Evolutionary conservation across 2,113 vertebrate genomes (phyloP), one percentile per base, ranked within the genome.

Genomic region (Pelusios castaneus): DNA sequence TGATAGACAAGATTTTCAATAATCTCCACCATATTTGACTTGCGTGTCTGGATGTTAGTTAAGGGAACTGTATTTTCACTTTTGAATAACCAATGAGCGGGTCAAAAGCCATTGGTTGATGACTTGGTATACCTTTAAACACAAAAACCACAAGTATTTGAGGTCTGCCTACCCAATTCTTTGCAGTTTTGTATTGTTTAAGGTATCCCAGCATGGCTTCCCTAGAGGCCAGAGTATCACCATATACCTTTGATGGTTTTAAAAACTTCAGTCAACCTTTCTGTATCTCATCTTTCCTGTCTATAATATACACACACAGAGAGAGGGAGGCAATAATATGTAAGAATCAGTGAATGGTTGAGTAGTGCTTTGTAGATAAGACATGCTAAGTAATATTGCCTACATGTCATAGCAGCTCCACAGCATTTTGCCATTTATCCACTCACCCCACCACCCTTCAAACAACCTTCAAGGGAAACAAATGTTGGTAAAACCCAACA

Each of bases 361-460:
- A 0, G 45, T 1, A 6, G 13, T 41, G 1, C 38, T 92, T 87
- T 81, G n/a, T 89, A 88, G 13, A 45, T 82, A 43, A 84, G 34
- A 31, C 22, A 22, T 8, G 19, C 41, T 45, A 45, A 16, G n/a
- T 13, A 43, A 7, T 93, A 90, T 90, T 77, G 34, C 60, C 49
- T 0, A 0, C 38, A 22, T 84, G 82, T 91, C 82, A 87, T 88
- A 24, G 0, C 63, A 47, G 45, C 77, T 80, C 4, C 2, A 0
- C 78, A n/a, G 55, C 10, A 31, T 56, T 94, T 78, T 85, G 38
- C 49, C 52, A 34, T 11, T 21, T 52, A 6, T 49, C 80, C 5
- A 1, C 58, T 58, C 80, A n/a, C n/a, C n/a, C n/a, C n/a, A n/a
- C n/a, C 80, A 51, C 54, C 90, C 6, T 85, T 52, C 8, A 58